phyloP scores from a whole-genome alignment of 64 coral and sea anemone genomes.

The Porites lutea region DNA sequence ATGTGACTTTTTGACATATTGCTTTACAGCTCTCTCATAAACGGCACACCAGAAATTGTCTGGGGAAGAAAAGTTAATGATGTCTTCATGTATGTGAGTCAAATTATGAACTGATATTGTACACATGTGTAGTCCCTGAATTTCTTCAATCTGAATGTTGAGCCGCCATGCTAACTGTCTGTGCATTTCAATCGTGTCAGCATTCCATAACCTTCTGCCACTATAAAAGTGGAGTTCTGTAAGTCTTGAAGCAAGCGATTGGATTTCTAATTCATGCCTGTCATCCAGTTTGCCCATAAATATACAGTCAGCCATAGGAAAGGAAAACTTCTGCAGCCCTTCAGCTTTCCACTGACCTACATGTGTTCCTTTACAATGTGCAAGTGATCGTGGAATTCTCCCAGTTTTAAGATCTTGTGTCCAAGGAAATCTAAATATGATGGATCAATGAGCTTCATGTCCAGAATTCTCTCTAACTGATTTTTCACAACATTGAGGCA shows the following conservation, averaged over 20 bases:
- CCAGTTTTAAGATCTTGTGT: slow-evolving; percentile 32
- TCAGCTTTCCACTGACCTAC: slow-evolving; percentile 59
- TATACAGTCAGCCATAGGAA: slow-evolving; percentile 64
- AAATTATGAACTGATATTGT: slow-evolving; percentile 59
- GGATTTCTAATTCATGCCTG: slow-evolving; percentile 43
- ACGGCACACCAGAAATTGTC: slow-evolving; percentile 45
- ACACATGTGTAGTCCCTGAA: slow-evolving; percentile 60
- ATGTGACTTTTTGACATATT: slow-evolving; percentile 56
- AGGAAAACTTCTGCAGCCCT: slow-evolving; percentile 47
- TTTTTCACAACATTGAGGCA: slow-evolving; percentile 63
- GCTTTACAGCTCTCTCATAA: slow-evolving; percentile 50
- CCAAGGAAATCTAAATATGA: slow-evolving; percentile 41
- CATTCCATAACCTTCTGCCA: slow-evolving; percentile 55
- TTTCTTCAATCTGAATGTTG: slow-evolving; percentile 66
- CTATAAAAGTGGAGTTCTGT: slow-evolving; percentile 73
- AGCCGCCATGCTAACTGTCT: slow-evolving; percentile 47
- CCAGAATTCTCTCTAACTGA: slow-evolving; percentile 24
- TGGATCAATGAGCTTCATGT: slow-evolving; percentile 17
- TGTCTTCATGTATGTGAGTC: slow-evolving; percentile 45
- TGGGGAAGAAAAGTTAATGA: slow-evolving; percentile 33
- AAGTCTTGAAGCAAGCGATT: slow-evolving; percentile 50
- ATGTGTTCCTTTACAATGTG: slow-evolving; percentile 10
- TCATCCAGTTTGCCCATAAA: slow-evolving; percentile 39
- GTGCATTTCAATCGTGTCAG: slow-evolving; percentile 47
- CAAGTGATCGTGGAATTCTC: slow-evolving; percentile 14